phyloP scores from a whole-genome alignment of 2,888 invertebrate genomes.

The Phyto melanocephala region DNA sequence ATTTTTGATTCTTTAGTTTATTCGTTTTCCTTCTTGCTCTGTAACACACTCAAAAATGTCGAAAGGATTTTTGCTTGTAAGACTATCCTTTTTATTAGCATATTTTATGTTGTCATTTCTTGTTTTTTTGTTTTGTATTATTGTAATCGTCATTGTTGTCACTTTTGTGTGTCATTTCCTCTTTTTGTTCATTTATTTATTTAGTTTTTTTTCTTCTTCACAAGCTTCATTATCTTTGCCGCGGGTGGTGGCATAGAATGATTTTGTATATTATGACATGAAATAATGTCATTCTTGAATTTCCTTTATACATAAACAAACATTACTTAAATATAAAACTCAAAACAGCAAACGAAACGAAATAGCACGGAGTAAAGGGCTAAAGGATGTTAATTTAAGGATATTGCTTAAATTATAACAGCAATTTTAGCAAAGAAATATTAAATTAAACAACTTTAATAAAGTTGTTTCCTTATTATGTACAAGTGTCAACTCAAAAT shows the following conservation, averaged over 20 bases:
- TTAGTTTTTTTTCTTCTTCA: background rate
- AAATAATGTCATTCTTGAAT: conserved; percentile 49
- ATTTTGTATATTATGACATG: conserved; percentile 53
- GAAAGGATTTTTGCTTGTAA: conserved; percentile 55
- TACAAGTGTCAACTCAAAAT: background rate
- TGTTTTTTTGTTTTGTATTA: conserved; percentile 8
- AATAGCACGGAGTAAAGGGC: background rate
- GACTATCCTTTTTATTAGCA: conserved; percentile 64
- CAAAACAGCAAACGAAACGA: background rate
- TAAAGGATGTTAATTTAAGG: conserved; percentile 31
- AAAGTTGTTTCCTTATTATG: background rate
- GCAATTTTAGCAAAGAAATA: conserved; percentile 20
- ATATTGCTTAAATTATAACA: conserved; percentile 28
- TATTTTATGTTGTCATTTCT: conserved; percentile 59
- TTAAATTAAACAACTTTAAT: conserved; percentile 34
- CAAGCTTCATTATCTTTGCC: conserved; percentile 53
- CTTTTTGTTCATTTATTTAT: background rate
- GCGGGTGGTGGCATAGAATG: conserved; percentile 38
- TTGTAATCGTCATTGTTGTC: background rate
- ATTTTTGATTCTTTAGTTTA: background rate
- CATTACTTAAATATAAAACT: background rate
- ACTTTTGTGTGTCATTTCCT: conserved; percentile 13
- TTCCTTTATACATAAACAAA: conserved; percentile 38
- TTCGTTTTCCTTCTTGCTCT: conserved; percentile 8
- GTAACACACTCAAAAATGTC: conserved; percentile 39